Conservation (phyloP, 2,888 invertebrate genomes). For the Meteorus cinctellus region DNA sequence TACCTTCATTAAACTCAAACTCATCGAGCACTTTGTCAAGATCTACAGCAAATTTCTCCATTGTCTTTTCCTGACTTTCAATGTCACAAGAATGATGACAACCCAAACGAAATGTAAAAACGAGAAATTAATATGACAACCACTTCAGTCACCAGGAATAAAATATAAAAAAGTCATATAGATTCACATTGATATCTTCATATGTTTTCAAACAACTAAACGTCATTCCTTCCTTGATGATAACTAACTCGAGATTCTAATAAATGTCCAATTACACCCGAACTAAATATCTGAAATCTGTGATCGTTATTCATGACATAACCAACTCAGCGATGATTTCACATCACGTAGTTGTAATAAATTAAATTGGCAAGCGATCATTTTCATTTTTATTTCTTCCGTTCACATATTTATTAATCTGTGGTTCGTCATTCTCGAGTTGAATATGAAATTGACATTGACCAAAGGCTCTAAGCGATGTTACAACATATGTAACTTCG, state of each 20-base stretch:
- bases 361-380: not conserved
- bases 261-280: not conserved
- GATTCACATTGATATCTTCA: not conserved
- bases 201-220: not conserved
- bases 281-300: not conserved
- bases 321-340: not conserved
- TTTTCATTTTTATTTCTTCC: not conserved
- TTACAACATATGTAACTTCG: too few relatives aligned
- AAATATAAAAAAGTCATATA: not conserved
- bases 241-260: not conserved
- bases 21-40: slow-evolving; percentile 89
- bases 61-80: slow-evolving; percentile 54
- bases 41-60: slow-evolving; percentile 82
- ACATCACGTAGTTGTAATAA: not conserved
- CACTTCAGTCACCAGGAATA: not conserved
- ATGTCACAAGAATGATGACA: not conserved
- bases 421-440: too few relatives aligned
- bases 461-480: too few relatives aligned
- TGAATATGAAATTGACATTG: too few relatives aligned
- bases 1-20: slow-evolving; percentile 84
- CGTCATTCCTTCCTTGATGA: not conserved
- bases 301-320: slow-evolving; percentile 5
- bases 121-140: not conserved
- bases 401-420: not conserved
- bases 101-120: not conserved